Evolutionary conservation across 2,888 invertebrate genomes (phyloP), one percentile per base, ranked within the genome.

Genomic region (Ametastegia equiseti): DNA sequence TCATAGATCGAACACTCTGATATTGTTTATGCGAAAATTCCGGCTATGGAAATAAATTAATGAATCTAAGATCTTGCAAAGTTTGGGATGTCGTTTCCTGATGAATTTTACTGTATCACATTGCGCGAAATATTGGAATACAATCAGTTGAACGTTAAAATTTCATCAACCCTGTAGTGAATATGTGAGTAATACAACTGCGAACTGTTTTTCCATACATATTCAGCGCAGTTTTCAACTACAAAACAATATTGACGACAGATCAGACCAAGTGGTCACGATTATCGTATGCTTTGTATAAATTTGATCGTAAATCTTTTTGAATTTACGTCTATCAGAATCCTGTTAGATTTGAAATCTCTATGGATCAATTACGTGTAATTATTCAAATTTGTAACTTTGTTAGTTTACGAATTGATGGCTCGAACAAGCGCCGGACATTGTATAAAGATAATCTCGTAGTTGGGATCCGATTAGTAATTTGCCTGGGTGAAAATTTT

Each of bases 281-380:
- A 67, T 67, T 36, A 39, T 67, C 36, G 5, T 19, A 67, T 67
- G 39, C 65, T 67, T 19, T 39, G 19, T 67, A 69, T 45, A 50
- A 63, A 19, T 19, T 69, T 1, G 1, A 19, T n/a, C n/a, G n/a
- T n/a, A n/a, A n/a, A n/a, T n/a, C n/a, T n/a, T n/a, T n/a, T n/a
- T n/a, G n/a, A n/a, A n/a, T n/a, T n/a, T n/a, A n/a, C n/a, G n/a
- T n/a, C n/a, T n/a, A n/a, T n/a, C n/a, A n/a, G n/a, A n/a, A n/a
- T n/a, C n/a, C n/a, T 67, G 42, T 42, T 33, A 69, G 50, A 69
- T 50, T 15, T 15, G 23, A 65, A 69, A 60, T 78, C 73, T 67
- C 47, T 42, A 23, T 77, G 47, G 13, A 63, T 45, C 5, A 11
- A 7, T 57, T 11, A 57, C 3, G 11, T 47, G 15, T 60, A 3